Evolutionary conservation across 2,888 invertebrate species (phyloP).

Genomic region (Globia sparganii): DNA sequence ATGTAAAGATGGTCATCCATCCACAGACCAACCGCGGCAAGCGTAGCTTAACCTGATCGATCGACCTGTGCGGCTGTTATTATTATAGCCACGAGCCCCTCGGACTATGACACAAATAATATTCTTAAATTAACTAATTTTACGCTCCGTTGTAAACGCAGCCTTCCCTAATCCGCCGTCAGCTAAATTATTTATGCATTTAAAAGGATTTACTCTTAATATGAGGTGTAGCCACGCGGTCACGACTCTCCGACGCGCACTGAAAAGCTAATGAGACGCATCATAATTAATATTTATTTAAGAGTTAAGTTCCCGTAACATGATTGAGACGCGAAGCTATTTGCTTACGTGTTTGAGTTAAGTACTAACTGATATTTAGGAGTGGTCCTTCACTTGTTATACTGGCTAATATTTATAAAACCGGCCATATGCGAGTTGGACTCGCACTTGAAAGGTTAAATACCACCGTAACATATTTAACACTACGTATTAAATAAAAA

Average conservation of each 20-base stretch:
- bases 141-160: constrained; percentile 72
- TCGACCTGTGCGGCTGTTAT: too few relatives aligned
- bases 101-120: too few relatives aligned
- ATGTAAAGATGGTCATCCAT: too few relatives aligned
- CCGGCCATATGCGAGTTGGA: not conserved
- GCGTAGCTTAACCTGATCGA: too few relatives aligned
- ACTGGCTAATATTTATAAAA: not conserved
- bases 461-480: too few relatives aligned
- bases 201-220: constrained; percentile 90
- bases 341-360: not conserved
- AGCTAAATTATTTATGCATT: constrained; percentile 89
- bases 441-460: too few relatives aligned
- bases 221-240: constrained; percentile 87
- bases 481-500: too few relatives aligned
- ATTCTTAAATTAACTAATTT: too few relatives aligned
- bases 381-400: not conserved
- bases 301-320: constrained; percentile 20
- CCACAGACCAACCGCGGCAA: too few relatives aligned
- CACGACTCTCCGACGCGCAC: constrained; percentile 82
- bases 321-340: constrained; percentile 18
- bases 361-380: not conserved
- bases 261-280: constrained; percentile 83
- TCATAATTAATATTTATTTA: constrained; percentile 72
- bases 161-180: constrained; percentile 80
- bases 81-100: too few relatives aligned